Evolutionary conservation across 2,888 invertebrate species (phyloP).

Genomic region (Glyphotaelius pellucidus): DNA sequence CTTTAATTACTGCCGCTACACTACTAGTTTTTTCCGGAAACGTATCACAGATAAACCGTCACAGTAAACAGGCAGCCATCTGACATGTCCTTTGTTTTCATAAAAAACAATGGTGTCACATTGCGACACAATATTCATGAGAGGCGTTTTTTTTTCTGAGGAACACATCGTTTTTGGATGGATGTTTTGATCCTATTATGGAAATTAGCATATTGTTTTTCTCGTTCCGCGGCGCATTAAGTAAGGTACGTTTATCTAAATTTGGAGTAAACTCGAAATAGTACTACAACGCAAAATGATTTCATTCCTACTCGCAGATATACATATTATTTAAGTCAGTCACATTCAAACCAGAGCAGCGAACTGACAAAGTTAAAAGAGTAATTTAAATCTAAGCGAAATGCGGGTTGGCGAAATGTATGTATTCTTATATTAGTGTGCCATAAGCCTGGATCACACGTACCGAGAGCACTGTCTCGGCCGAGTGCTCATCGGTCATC

Average conservation of each 20-base stretch:
- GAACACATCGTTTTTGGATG: background rate
- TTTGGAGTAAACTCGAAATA: background rate
- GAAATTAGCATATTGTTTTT: background rate
- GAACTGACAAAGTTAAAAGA: too few species aligned
- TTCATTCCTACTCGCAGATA: too few species aligned
- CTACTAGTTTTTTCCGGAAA: background rate
- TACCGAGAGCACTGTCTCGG: too few species aligned
- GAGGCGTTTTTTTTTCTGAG: background rate
- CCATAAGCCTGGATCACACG: too few species aligned
- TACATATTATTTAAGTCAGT: too few species aligned
- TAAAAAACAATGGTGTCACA: background rate
- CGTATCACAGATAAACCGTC: background rate
- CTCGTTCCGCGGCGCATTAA: background rate
- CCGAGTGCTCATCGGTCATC: too few species aligned
- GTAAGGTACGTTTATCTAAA: background rate
- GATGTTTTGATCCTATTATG: background rate
- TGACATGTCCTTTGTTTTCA: background rate
- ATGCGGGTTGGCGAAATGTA: too few species aligned
- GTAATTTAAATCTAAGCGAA: too few species aligned
- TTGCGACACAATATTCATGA: background rate
- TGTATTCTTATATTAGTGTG: too few species aligned
- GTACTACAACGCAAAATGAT: background rate
- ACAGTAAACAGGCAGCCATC: background rate
- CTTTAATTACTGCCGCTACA: too few species aligned
- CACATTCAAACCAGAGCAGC: too few species aligned